Base-by-base conservation (phyloP, 2,888 invertebrate species). In the Stramonita haemastoma region DNA sequence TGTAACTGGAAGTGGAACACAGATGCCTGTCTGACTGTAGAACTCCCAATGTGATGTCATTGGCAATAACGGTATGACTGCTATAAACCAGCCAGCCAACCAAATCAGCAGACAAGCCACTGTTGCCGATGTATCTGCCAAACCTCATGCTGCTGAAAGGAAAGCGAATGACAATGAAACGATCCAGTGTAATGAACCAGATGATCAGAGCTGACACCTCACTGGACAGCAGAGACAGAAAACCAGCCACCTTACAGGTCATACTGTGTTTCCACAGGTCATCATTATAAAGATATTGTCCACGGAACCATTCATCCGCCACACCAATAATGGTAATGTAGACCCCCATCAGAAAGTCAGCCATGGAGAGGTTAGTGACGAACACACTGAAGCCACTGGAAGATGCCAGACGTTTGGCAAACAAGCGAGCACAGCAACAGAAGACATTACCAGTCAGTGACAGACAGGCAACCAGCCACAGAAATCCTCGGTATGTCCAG, bases 141-240 rank as follows among this genome's bases (percentile, higher is more conserved):
- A 95, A 93, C 15, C 90, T 88, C 19, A 91, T 56, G 29, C 90
- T 87, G 36, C 90, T 96, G 87, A 97, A 95, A 26, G 97, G 97
- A 91, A 97, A 96, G 26, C 97, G 97, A 77, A 97, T 97, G 0
- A 97, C 97, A 91, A 97, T 96, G 92, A 97, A 96, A 26, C 97
- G 96, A 94, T 97, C 97, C 96, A 97, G 96, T 0, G 97, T 97
- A 89, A 97, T 97, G 91, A 97, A 92, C 0, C 97, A 96, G 26
- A 97, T 96, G 87, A 97, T 96, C 90, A 97, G 94, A 2, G 97
- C 97, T 0, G 97, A 97, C 5, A 97, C 97, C 94, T 97, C 97
- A 90, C 97, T 97, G 90, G 97, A 97, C 56, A 93, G 26, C 13
- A 92, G 91, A 0, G 93, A 91, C 46, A 93, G 81, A 32, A 92